Evolutionary conservation across 2,113 vertebrate genomes (phyloP), one percentile per base, ranked within the genome.

Genomic region (Osmerus mordax): DNA sequence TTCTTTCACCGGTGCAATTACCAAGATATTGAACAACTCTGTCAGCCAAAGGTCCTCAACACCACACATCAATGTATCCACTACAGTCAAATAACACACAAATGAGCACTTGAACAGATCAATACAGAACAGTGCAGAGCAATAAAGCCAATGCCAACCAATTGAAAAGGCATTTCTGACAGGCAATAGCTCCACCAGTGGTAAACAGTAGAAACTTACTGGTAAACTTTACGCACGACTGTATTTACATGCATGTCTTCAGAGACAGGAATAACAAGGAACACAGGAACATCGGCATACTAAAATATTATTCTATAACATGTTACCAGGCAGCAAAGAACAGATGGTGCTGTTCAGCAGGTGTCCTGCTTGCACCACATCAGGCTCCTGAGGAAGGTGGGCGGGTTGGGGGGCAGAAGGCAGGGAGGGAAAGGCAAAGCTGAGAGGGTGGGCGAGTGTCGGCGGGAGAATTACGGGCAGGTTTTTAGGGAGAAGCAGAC

Each of bases 81-180:
- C 59, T 65, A 68, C 55, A 63, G 21, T 59, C 67, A 78, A 81
- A 81, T 76, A 28, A 70, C 74, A 79, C 59, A 71, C 18, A 52
- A 23, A 85, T 77, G 76, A 78, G 55, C 63, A 60, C 60, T 3
- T 72, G 47, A 2, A n/a, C 69, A 54, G 68, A 73, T 86, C 82
- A 80, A 84, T 87, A 63, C 15, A 54, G 3, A n/a, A 18, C 52
- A 64, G 54, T 18, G 15, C 23, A 29, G 28, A 18, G 29, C 65
- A 65, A 65, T 76, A 71, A 71, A 76, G 4, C 23, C 15, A 47
- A n/a, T 36, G 41, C 56, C 63, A 4, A 56, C 8, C 18, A 53
- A 65, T 9, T 41, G 1, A 29, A 56, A 56, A n/a, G 16, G 8
- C 54, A 8, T 79, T 77, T 69, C 3, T 12, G 47, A 19, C 12